Base-by-base conservation (phyloP, 1,140 invertebrate genomes). In the Caenorhabditis tropicalis region DNA sequence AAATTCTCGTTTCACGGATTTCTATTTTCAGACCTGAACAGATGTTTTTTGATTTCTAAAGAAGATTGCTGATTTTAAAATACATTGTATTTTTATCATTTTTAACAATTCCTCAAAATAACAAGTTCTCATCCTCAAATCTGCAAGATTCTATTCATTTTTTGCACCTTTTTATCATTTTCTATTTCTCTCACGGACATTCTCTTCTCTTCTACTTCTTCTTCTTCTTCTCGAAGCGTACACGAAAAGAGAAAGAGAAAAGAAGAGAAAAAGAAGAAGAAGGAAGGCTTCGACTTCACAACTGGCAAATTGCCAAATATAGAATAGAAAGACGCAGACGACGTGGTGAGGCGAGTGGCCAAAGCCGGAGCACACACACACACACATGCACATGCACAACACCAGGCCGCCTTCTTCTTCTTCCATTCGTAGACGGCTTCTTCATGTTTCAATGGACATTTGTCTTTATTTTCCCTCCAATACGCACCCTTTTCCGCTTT, bases 361-460 rank as follows among this genome's bases (percentile, higher is more conserved):
- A 15, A n/a, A 21, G 65, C 36, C 36, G 36, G 65, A 74, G 65
- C 65, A 74, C 65, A 74, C 36, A 33, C 21, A 58, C 53, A 58
- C 58, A 65, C 58, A 51, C 58, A 65, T n/a, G 33, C 33, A 65
- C 65, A 74, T n/a, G 29, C 29, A 43, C 33, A 74, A 6, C 29
- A 65, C 58, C 58, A 65, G 58, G 36, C 31, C 10, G 33, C 29
- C 29, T 33, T 21, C 33, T 31, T 31, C 36, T 9, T 31, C 36
- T 29, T 74, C 36, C 65, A 36, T 27, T 12, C 53, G 29, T 27
- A n/a, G 65, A 74, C 65, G 36, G 65, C 65, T 74, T 74, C 65
- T 74, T 74, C 65, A 74, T 74, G 65, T 74, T 74, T 74, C 65
- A 74, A 74, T 74, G 65, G 65, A 43, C 65, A 74, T 74, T 74